Percentiles rank a stretch among this genome's conserved stretches.
Conservation (phyloP, 2,888 invertebrate species). For the Caenorhabditis sulstoni region DNA sequence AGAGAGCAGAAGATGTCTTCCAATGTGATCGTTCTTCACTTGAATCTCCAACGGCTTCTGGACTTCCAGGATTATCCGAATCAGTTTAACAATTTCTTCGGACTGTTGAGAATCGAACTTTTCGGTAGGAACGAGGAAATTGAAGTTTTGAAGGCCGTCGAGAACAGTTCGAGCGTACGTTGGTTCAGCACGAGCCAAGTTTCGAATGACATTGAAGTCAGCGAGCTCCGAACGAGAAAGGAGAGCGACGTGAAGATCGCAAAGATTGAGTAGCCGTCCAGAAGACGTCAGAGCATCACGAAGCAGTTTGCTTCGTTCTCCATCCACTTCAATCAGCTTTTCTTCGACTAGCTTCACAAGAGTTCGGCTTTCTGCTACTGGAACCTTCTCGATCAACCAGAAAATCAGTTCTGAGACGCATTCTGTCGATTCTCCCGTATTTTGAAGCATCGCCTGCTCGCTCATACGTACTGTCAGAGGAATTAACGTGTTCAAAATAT, state of each 20-base stretch:
- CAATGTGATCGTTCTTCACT: conserved; percentile 33
- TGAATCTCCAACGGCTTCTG: background rate
- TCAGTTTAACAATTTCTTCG: conserved; percentile 17
- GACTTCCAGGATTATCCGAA: conserved; percentile 5
- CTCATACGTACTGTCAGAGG: conserved; percentile 22
- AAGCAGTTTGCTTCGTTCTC: conserved; percentile 1
- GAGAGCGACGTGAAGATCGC: conserved; percentile 8
- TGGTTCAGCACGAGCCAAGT: conserved; percentile 3
- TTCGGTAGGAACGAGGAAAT: conserved; percentile 17
- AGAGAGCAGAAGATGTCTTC: conserved; percentile 34
- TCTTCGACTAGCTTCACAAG: conserved; percentile 4
- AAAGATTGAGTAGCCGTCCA: conserved; percentile 22
- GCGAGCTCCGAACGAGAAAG: background rate
- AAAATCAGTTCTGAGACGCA: conserved; percentile 24
- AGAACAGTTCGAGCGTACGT: conserved; percentile 15
- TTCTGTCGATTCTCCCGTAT: conserved; percentile 10
- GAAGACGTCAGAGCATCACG: conserved; percentile 8
- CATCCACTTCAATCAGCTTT: conserved; percentile 4
- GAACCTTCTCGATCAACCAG: conserved; percentile 50
- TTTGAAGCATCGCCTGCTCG: conserved; percentile 22
- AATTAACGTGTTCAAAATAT: background rate
- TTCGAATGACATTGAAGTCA: conserved; percentile 22
- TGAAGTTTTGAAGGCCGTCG: conserved; percentile 2
- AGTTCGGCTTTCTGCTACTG: background rate
- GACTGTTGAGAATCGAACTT: conserved; percentile 17